phyloP scores from a whole-genome alignment of 2,797 vertebrate genomes.

The Austrolebias charrua region DNA sequence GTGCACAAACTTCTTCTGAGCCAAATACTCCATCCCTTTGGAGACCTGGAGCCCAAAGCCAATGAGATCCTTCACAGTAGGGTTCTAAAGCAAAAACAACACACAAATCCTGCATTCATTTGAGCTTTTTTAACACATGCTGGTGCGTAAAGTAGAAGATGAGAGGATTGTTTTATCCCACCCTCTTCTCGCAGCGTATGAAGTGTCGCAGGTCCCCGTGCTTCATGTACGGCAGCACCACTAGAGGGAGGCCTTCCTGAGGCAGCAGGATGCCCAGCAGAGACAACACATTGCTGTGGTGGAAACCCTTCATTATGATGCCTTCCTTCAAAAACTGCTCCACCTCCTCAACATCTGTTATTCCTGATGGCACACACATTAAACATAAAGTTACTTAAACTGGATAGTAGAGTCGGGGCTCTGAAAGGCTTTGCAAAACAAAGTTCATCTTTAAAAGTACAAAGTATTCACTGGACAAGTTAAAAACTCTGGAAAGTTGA shows the following conservation, averaged over 20 bases:
- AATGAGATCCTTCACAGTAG: constrained; percentile 94
- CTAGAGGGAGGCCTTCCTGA: constrained; percentile 86
- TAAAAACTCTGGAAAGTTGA: too few relatives aligned
- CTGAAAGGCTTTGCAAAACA: background rate
- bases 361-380: constrained; percentile 76
- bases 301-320: constrained; percentile 94
- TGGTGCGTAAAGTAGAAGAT: background rate
- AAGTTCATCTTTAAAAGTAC: background rate
- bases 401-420: background rate
- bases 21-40: constrained; percentile 93
- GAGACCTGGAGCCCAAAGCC: constrained; percentile 96
- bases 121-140: background rate
- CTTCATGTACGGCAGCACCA: constrained; percentile 93
- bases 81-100: constrained; percentile 78
- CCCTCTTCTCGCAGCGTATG: constrained; percentile 88
- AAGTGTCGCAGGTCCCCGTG: constrained; percentile 94
- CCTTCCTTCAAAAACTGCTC: constrained; percentile 95
- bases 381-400: background rate
- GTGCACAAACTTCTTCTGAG: constrained; percentile 94
- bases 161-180: constrained; percentile 46
- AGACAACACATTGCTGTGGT: constrained; percentile 90
- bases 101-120: constrained; percentile 2
- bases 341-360: constrained; percentile 89
- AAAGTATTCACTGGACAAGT: background rate
- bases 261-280: constrained; percentile 92